These are phyloP conservation scores for Forbesichthys agassizii DNA, from an alignment of 2,113 vertebrate genomes.

Conservation along the genomic window DNA sequence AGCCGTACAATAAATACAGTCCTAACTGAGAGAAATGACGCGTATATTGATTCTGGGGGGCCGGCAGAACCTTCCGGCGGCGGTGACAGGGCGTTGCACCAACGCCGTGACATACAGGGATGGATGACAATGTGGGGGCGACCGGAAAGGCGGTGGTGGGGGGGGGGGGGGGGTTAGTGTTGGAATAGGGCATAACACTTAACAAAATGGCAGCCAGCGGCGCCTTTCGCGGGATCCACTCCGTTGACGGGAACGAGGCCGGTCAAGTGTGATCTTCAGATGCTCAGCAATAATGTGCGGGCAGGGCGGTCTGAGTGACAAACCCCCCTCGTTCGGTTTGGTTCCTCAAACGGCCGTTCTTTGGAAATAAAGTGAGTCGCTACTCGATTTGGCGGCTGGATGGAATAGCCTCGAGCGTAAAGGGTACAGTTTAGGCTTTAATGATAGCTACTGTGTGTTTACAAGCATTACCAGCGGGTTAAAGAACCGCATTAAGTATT, in stretches of 20 bases:
- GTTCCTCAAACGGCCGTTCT: no score
- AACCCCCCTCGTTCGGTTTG: no score
- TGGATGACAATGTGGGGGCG: conserved; percentile 11
- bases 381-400: no score
- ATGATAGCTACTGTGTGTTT: no score
- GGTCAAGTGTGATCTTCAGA: background rate
- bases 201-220: conserved; percentile 15
- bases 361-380: no score
- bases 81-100: conserved; percentile 35
- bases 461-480: no score
- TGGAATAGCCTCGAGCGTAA: no score
- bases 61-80: conserved; percentile 55
- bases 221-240: background rate
- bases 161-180: conserved; percentile 20
- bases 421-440: no score
- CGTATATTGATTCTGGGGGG: conserved; percentile 65
- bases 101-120: conserved; percentile 66
- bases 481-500: no score
- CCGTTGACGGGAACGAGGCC: background rate
- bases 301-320: no score
- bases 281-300: no score
- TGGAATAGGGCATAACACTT: background rate
- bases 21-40: conserved; percentile 73
- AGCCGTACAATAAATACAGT: conserved; percentile 69
- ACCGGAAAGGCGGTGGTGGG: conserved; percentile 3